These are phyloP conservation scores for Drosophila bocki DNA, from an alignment of 1,140 invertebrate genomes.

Conservation along the genomic window DNA sequence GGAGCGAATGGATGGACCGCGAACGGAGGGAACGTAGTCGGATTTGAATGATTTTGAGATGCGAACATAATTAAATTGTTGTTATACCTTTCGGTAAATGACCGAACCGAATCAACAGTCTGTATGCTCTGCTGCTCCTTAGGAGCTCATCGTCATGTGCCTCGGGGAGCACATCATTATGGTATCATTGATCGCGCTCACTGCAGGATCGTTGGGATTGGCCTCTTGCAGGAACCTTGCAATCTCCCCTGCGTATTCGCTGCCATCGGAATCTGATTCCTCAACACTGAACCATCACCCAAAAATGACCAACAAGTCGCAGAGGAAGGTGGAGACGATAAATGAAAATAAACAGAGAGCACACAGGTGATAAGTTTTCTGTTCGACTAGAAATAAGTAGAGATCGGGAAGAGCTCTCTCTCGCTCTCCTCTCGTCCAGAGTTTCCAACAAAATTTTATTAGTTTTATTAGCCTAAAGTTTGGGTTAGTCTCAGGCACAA, in stretches of 20 bases:
- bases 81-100: conserved; percentile 67
- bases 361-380: conserved; percentile 37
- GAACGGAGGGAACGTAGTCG: conserved; percentile 17
- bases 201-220: conserved; percentile 50
- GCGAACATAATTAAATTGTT: conserved; percentile 32
- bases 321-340: conserved; percentile 36
- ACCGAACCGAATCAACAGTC: conserved; percentile 20
- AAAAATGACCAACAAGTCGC: conserved; percentile 50
- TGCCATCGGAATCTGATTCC: conserved; percentile 74
- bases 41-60: conserved; percentile 31
- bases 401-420: conserved; percentile 1
- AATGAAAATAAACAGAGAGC: conserved; percentile 76
- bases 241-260: conserved; percentile 44
- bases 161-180: conserved; percentile 31
- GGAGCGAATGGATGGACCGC: conserved; percentile 2
- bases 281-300: conserved; percentile 52
- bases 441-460: conserved; percentile 26
- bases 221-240: conserved; percentile 9
- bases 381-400: conserved; percentile 19
- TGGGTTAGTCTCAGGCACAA: conserved; percentile 30
- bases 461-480: conserved; percentile 25
- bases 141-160: background rate
- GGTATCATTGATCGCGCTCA: conserved; percentile 46
- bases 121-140: background rate
- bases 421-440: background rate